Evolutionary conservation across 2,797 vertebrate genomes (phyloP).

Genomic region (Craterocephalus amniculus): DNA sequence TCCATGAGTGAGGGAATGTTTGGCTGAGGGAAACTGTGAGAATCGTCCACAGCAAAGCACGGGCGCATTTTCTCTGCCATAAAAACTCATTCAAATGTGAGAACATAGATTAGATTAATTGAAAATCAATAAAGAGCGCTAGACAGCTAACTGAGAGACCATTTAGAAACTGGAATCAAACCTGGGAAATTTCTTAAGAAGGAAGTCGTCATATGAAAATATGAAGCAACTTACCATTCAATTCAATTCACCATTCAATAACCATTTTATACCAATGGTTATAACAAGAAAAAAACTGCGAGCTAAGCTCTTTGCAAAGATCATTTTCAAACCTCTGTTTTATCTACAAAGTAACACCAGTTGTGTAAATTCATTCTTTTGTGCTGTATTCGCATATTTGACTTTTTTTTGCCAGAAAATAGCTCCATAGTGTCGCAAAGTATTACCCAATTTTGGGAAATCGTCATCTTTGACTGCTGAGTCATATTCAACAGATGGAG

Average conservation of each 20-base stretch:
- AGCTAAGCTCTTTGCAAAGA: background rate
- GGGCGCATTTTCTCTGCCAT: conserved; percentile 16
- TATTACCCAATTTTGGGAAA: too few relatives aligned
- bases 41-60: conserved; percentile 23
- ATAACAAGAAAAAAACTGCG: too few relatives aligned
- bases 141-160: background rate
- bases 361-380: too few relatives aligned
- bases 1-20: conserved; percentile 50
- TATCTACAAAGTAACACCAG: too few relatives aligned
- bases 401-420: too few relatives aligned
- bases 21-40: conserved; percentile 36
- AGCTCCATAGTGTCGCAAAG: too few relatives aligned
- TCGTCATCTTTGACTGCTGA: too few relatives aligned
- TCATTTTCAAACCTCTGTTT: too few relatives aligned
- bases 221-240: background rate
- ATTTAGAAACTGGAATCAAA: background rate
- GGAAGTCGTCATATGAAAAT: background rate
- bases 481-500: too few relatives aligned
- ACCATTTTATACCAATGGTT: too few relatives aligned
- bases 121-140: conserved; percentile 14
- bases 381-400: too few relatives aligned
- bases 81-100: conserved; percentile 33
- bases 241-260: too few relatives aligned
- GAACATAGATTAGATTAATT: conserved; percentile 32
- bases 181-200: background rate